These are phyloP conservation scores for Agapostemon virescens DNA, from an alignment of 2,888 invertebrate genomes.

Conservation along the genomic window DNA sequence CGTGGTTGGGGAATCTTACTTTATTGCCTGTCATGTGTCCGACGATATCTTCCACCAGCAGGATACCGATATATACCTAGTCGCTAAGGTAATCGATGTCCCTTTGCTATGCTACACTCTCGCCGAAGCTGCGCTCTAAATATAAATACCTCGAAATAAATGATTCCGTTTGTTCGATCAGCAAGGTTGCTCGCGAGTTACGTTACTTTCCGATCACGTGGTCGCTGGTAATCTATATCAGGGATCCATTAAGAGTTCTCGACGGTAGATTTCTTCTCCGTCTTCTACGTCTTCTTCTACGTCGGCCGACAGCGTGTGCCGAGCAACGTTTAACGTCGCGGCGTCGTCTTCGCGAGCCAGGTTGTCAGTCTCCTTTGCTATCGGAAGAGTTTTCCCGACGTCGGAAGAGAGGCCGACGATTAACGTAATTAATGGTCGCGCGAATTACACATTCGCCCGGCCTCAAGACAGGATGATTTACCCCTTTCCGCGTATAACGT, in stretches of 20 bases:
- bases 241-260: not conserved
- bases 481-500: slow-evolving; percentile 22
- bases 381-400: slow-evolving; percentile 13
- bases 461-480: slow-evolving; percentile 47
- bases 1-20: not conserved
- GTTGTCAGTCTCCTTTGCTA: slow-evolving; percentile 2
- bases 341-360: not conserved
- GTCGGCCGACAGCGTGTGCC: not conserved
- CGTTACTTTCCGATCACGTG: slow-evolving; percentile 32
- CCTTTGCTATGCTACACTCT: slow-evolving; percentile 10
- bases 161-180: not conserved
- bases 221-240: not conserved
- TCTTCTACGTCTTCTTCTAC: not conserved
- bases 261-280: not conserved
- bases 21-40: slow-evolving; percentile 3
- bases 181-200: not conserved
- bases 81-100: slow-evolving; percentile 6
- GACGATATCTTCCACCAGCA: not conserved
- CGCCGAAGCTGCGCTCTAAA: not conserved
- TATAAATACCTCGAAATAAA: not conserved
- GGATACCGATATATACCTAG: not conserved
- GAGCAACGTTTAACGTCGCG: not conserved
- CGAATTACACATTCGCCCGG: slow-evolving; percentile 36
- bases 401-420: slow-evolving; percentile 19
- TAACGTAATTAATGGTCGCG: slow-evolving; percentile 53